Conservation (phyloP, 2,113 vertebrate genomes). For the Setophaga kirtlandii region DNA sequence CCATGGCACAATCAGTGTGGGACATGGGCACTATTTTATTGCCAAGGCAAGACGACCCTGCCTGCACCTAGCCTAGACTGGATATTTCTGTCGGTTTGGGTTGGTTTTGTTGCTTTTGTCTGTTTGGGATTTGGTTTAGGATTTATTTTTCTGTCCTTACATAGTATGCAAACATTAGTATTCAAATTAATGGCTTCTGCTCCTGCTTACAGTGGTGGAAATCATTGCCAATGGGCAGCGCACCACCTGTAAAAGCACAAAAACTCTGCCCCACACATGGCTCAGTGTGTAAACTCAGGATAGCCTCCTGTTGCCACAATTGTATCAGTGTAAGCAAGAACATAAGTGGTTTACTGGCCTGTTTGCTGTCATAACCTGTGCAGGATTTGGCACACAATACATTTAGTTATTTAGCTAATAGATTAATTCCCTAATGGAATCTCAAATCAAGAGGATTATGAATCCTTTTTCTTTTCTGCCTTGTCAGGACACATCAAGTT, state of each 20-base stretch:
- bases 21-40: neutral
- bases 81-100: neutral
- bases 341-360: neutral
- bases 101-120: neutral
- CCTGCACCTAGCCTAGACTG: neutral
- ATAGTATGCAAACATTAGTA: neutral
- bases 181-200: neutral
- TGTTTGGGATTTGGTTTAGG: neutral
- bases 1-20: neutral
- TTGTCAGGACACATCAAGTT: neutral
- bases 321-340: neutral
- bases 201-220: neutral
- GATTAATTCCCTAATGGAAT: slow-evolving; percentile 24
- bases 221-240: neutral
- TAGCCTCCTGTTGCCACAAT: neutral
- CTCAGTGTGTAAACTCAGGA: neutral
- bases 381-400: neutral
- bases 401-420: slow-evolving; percentile 41
- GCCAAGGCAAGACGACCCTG: neutral
- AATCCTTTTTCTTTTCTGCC: slow-evolving; percentile 1
- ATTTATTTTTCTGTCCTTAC: neutral
- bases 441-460: neutral
- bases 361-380: neutral
- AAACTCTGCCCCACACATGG: neutral
- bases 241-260: neutral